Evolutionary conservation across 2,113 vertebrate species (phyloP).

Genomic region (Rostratula benghalensis): DNA sequence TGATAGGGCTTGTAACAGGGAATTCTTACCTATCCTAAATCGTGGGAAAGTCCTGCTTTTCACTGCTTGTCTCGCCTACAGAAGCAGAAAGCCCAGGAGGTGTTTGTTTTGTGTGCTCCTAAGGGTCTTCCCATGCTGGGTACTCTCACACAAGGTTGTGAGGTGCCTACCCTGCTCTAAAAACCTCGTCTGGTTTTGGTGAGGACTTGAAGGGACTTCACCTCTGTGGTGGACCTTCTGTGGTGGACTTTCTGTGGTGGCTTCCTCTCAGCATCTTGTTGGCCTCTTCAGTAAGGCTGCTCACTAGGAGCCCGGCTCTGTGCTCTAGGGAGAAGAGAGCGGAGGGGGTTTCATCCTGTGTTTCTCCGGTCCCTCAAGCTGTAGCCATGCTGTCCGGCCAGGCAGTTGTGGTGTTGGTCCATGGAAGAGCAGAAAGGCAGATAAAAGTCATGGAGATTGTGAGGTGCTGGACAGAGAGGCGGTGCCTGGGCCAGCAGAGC

Average conservation of each 20-base stretch:
- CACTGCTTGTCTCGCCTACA: background rate
- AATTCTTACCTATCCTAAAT: background rate
- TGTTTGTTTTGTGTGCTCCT: background rate
- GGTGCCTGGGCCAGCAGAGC: background rate
- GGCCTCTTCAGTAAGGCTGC: background rate
- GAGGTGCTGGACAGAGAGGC: background rate
- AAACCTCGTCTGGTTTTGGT: background rate
- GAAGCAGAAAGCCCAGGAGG: background rate
- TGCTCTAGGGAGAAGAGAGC: background rate
- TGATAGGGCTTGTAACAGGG: background rate
- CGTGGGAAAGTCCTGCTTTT: background rate
- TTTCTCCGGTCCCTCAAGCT: accelerated
- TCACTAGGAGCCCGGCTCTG: background rate
- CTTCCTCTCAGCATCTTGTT: background rate
- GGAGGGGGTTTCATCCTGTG: background rate
- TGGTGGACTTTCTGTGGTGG: background rate
- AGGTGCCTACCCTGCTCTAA: background rate
- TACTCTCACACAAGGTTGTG: accelerated
- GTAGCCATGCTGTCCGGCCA: accelerated
- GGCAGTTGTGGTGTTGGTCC: background rate
- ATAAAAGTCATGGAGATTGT: accelerated
- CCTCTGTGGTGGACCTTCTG: accelerated
- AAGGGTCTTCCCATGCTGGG: accelerated
- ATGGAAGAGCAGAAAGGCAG: background rate
- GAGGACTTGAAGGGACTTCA: background rate